Conservation (phyloP, 2,113 vertebrate species). For the Catharus minimus region DNA sequence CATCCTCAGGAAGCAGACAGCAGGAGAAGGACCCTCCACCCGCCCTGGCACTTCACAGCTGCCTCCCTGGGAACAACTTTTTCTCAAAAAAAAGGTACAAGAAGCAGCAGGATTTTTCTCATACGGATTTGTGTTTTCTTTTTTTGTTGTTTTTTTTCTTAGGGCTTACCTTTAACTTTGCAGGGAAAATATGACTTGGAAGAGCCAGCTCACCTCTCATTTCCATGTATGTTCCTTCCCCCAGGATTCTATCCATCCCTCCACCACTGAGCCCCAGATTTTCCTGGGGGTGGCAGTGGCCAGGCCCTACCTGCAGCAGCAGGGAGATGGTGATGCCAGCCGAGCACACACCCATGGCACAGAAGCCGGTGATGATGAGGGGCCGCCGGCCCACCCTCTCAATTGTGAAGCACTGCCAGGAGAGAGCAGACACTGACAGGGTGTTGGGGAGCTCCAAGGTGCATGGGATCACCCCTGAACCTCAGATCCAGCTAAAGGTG, state of each 20-base stretch:
- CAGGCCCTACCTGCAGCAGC: conserved; percentile 79
- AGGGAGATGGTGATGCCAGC: conserved; percentile 84
- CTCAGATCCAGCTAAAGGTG: background rate
- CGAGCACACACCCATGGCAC: conserved; percentile 86
- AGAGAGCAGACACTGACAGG: background rate
- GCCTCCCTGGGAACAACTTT: background rate
- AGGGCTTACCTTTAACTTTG: background rate
- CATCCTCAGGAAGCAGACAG: background rate
- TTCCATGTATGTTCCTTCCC: rapidly evolving
- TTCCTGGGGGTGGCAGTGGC: background rate
- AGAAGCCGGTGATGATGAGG: conserved; percentile 85
- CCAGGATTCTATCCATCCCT: background rate
- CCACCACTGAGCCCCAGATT: background rate
- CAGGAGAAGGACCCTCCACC: background rate
- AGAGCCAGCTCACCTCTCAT: background rate
- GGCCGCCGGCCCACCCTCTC: conserved; percentile 85
- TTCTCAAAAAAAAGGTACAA: background rate
- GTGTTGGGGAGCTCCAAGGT: background rate
- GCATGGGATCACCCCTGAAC: rapidly evolving
- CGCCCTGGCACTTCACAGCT: background rate
- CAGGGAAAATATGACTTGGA: background rate
- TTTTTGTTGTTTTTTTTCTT: background rate
- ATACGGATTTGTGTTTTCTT: background rate
- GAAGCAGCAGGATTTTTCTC: background rate
- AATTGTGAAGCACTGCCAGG: conserved; percentile 83